These are phyloP conservation scores for Rousettus leschenaultii DNA, from an alignment of 2,113 vertebrate genomes.

Conservation along the genomic window DNA sequence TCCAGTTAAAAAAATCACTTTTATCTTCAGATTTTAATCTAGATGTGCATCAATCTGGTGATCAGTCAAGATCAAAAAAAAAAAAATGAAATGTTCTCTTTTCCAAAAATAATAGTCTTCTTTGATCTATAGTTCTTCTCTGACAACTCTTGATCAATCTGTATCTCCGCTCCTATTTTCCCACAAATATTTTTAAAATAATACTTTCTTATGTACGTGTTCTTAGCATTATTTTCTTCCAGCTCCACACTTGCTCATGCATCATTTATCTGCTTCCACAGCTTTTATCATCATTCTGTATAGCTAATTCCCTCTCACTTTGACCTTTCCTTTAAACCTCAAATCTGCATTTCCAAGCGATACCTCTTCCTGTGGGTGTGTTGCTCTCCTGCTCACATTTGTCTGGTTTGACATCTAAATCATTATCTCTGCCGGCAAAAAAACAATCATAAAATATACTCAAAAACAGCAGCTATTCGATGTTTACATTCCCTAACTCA, in stretches of 20 bases:
- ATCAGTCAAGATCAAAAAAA: too few relatives aligned
- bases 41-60: too few relatives aligned
- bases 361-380: not conserved
- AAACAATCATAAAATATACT: not conserved
- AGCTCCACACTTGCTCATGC: not conserved
- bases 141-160: not conserved
- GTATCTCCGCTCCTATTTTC: not conserved
- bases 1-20: too few relatives aligned
- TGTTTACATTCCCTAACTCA: not conserved
- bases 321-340: constrained; percentile 17
- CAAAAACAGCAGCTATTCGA: not conserved
- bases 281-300: not conserved
- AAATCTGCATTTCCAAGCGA: constrained; percentile 3
- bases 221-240: not conserved
- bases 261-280: not conserved
- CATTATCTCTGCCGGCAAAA: constrained; percentile 9
- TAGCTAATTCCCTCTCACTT: not conserved
- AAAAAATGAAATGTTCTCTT: not conserved
- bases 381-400: constrained; percentile 1
- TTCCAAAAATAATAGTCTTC: not conserved
- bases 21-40: too few relatives aligned
- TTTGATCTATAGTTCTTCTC: not conserved
- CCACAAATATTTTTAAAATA: not conserved
- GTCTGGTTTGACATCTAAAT: constrained; percentile 36
- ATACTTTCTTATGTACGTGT: not conserved